Percentiles rank a stretch among this genome's conserved stretches.
Conservation (phyloP, 2,113 vertebrate species). For the Corapipo altera region DNA sequence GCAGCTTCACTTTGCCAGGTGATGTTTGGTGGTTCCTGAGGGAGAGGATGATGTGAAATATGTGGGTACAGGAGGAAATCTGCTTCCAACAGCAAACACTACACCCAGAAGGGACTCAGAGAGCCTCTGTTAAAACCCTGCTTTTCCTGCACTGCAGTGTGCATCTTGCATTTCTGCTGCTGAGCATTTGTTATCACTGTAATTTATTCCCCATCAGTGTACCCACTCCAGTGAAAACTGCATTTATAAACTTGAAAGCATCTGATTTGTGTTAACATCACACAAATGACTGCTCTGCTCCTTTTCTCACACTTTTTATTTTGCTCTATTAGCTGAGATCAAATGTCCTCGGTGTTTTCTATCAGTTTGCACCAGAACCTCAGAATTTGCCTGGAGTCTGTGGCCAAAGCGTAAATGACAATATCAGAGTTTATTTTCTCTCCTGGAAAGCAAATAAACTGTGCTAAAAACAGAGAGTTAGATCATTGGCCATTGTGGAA, state of each 20-base stretch:
- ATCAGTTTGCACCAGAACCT: neutral
- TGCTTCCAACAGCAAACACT: neutral
- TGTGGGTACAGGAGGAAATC: rapidly evolving
- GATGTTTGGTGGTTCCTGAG: neutral
- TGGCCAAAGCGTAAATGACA: neutral
- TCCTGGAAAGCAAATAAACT: constrained; percentile 47
- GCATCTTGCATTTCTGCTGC: neutral
- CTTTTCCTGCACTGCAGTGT: neutral
- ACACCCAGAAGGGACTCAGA: neutral
- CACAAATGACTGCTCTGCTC: neutral
- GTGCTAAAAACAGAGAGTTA: constrained; percentile 17
- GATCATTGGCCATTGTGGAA: constrained; percentile 30
- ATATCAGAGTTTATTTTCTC: constrained; percentile 46
- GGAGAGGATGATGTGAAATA: neutral
- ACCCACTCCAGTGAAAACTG: neutral
- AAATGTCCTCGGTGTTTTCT: neutral
- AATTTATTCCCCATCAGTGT: neutral
- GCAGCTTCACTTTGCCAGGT: neutral
- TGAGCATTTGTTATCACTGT: rapidly evolving
- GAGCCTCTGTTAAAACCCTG: neutral
- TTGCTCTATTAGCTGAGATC: neutral
- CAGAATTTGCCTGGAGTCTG: neutral
- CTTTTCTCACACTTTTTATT: neutral
- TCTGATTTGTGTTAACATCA: neutral
- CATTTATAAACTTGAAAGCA: neutral